Percentiles rank a stretch among this genome's conserved stretches.
These are phyloP conservation scores for Scotopteryx bipunctaria DNA, from an alignment of 2,888 invertebrate genomes.

Conservation along the genomic window DNA sequence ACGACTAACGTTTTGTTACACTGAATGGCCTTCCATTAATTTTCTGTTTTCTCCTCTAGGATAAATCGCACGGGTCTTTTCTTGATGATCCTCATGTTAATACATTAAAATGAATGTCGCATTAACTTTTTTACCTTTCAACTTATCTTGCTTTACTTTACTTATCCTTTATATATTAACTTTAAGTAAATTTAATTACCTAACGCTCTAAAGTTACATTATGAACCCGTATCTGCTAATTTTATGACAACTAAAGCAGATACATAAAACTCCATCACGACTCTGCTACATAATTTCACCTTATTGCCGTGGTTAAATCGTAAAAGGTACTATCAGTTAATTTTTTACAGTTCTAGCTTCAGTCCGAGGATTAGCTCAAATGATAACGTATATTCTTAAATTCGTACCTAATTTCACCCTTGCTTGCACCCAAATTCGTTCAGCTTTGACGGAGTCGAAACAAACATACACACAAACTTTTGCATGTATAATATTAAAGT, in stretches of 20 bases:
- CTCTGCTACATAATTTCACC: constrained; percentile 17
- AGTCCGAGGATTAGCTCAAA: too few species aligned
- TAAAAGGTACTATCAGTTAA: constrained; percentile 15
- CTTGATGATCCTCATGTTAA: constrained; percentile 1
- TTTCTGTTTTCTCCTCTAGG: constrained; percentile 21
- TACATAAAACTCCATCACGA: constrained; percentile 18
- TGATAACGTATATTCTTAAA: too few species aligned
- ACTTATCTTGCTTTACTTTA: too few species aligned
- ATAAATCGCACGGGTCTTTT: constrained; percentile 12
- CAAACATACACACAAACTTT: too few species aligned
- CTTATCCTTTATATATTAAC: too few species aligned
- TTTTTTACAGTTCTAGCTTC: not conserved
- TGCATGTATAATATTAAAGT: too few species aligned
- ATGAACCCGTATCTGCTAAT: constrained; percentile 20
- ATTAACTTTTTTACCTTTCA: too few species aligned
- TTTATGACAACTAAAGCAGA: constrained; percentile 28
- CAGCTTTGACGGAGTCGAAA: too few species aligned
- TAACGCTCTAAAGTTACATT: not conserved
- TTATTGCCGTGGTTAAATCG: constrained; percentile 29
- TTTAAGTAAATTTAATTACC: too few species aligned
- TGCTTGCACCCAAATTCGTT: too few species aligned
- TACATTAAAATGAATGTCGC: constrained; percentile 5
- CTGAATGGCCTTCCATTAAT: constrained; percentile 20
- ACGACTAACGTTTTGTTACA: constrained; percentile 26
- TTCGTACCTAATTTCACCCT: too few species aligned